Percentiles rank a stretch among this genome's conserved stretches.
phyloP scores from a whole-genome alignment of 1,140 invertebrate species.

The Pogonus chalceus region DNA sequence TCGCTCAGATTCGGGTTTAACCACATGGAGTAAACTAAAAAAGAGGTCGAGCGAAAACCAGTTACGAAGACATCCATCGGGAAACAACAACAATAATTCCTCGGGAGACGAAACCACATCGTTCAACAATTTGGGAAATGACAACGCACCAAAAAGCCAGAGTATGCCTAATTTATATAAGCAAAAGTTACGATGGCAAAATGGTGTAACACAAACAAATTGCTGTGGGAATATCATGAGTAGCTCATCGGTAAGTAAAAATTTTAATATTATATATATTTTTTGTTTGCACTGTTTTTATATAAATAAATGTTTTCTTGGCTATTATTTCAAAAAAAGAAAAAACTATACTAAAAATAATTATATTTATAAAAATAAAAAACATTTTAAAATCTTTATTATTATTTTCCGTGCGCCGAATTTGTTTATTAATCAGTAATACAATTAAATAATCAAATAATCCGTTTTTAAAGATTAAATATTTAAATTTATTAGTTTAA shows the following conservation, averaged over 20 bases:
- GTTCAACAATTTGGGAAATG: slow-evolving; percentile 34
- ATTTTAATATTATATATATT: slow-evolving; percentile 1
- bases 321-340: no score
- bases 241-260: slow-evolving; percentile 46
- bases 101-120: slow-evolving; percentile 35
- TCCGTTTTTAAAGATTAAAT: no score
- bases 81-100: slow-evolving; percentile 58
- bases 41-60: slow-evolving; percentile 39
- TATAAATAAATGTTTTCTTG: no score
- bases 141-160: slow-evolving; percentile 50
- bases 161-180: slow-evolving; percentile 60
- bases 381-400: no score
- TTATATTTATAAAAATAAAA: no score
- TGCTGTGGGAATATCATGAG: slow-evolving; percentile 38
- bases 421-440: no score
- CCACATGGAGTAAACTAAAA: slow-evolving; percentile 75
- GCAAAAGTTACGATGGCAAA: slow-evolving; percentile 23
- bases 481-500: no score
- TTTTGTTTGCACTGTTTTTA: slow-evolving; percentile 6
- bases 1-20: slow-evolving; percentile 70
- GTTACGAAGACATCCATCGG: slow-evolving; percentile 57
- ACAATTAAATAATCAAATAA: no score
- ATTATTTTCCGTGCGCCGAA: no score
- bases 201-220: background rate
- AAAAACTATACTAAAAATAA: no score